phyloP scores from a whole-genome alignment of 1,140 invertebrate genomes.

The Delia radicum region DNA sequence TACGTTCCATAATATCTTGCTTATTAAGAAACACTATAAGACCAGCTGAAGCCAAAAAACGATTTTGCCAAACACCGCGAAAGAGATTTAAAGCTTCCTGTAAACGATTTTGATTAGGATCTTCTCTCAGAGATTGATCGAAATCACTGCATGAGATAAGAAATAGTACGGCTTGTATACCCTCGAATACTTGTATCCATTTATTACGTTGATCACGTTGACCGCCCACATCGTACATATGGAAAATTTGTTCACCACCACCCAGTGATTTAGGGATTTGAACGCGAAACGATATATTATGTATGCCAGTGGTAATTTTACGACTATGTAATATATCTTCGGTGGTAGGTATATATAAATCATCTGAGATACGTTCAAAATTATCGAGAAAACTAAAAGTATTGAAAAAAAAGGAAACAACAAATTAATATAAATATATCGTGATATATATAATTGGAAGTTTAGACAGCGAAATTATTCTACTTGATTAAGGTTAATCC shows the following conservation, averaged over 20 bases:
- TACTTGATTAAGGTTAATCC: too few relatives aligned
- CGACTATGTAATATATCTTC: slow-evolving; percentile 72
- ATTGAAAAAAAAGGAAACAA: not conserved
- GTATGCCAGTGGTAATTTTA: slow-evolving; percentile 69
- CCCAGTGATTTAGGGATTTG: slow-evolving; percentile 68
- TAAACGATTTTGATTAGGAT: slow-evolving; percentile 68
- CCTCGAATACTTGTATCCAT: slow-evolving; percentile 84
- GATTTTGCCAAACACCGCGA: slow-evolving; percentile 75
- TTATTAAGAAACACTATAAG: slow-evolving; percentile 82
- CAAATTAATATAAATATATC: not conserved
- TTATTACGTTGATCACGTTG: slow-evolving; percentile 80
- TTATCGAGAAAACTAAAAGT: slow-evolving; percentile 66
- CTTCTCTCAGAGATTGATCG: slow-evolving; percentile 74
- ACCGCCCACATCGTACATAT: slow-evolving; percentile 80
- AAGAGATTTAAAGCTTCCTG: slow-evolving; percentile 72
- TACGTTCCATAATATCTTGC: slow-evolving; percentile 73
- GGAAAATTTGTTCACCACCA: slow-evolving; percentile 67
- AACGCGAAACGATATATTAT: slow-evolving; percentile 72
- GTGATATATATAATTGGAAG: too few relatives aligned
- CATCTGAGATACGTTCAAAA: slow-evolving; percentile 62
- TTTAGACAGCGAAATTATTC: too few relatives aligned
- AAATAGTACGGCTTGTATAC: slow-evolving; percentile 77
- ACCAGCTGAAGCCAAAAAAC: slow-evolving; percentile 72
- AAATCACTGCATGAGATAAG: slow-evolving; percentile 76
- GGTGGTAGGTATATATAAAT: slow-evolving; percentile 66